Base-by-base conservation (phyloP, 2,113 vertebrate species). In the Prochilodus magdalenae region DNA sequence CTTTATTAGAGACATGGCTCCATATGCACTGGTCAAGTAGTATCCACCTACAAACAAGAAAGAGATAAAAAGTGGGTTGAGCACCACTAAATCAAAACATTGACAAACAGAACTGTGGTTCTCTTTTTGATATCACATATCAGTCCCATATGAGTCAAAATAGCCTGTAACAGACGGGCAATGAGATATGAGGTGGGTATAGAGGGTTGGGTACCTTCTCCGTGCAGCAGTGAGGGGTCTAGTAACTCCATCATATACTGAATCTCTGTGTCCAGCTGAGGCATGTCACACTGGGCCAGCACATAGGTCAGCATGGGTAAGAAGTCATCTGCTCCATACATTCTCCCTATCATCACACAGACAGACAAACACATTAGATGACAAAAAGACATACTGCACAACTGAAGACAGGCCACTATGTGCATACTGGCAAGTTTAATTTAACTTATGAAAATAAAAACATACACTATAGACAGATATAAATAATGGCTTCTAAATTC, bases 221-320 rank as follows among this genome's bases (percentile, higher is more conserved):
- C 97, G 0, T 97, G 96, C 27, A 99, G 90, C 84, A 98, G 92
- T 5, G 96, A 94, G 0, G 97, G 97, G 89, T 99, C 97, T 86
- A 99, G 90, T 82, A 99, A 90, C 85, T 99, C 97, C 97, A 99
- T 98, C 97, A 98, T 98, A 91, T 98, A 99, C 81, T 98, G 95
- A 20, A 99, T 96, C 86, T 99, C 97, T 0, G 93, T 93, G 85
- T 99, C 97, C 88, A 99, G 90, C 79, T 97, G 95, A 72, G 98
- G 94, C 96, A 97, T 96, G 90, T 99, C 96, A 83, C 97, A 99
- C 86, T 98, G 97, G 24, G 97, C 97, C 74, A 99, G 85, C n/a
- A 98, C 96, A 0, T 98, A 98, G 0, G 97, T 99, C 92, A 99
- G 84, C 91, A 99, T 97, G 13, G 98, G 98, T 83, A 99, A 89